Base-by-base conservation (phyloP, 2,888 invertebrate species). In the Athripsodes cinereus region DNA sequence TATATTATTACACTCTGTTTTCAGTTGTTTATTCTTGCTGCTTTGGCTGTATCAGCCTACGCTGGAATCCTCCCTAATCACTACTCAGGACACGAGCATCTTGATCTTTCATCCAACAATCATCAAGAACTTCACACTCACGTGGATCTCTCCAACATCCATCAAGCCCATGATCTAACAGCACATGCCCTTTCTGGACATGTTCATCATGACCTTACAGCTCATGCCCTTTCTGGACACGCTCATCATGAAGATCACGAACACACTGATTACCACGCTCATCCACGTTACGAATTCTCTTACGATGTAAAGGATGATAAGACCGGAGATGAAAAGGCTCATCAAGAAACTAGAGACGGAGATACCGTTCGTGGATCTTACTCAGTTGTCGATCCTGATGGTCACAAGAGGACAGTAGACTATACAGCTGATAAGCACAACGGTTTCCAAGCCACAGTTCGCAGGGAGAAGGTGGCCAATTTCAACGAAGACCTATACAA, bases 341-440 rank as follows among this genome's bases (percentile, higher is more conserved):
- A 63, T 34, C 59, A 61, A 44, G 63, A 63, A 44, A 48, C 54
- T 19, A 57, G 63, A 20, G 61, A 63, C 22, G 63, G 63, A 35
- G 63, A 59, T 47, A 31, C 53, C 5, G 63, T 63, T n/a, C 21
- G 47, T 2, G 63, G 63, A 26, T 58, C 58, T 34, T 63, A 63
- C 53, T 40, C 54, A 10, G 52, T 63, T 2, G 61, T 63, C 1
- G 63, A 63, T 35, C 59, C 63, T 16, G 63, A 61, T 49, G 63
- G 63, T 26, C 63, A 63, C 61, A 63, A 59, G 55, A 54, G 63
- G n/a, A 63, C 56, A 11, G 63, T 63, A 8, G 63, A 63, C 46
- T 63, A 63, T 46, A 59, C 63, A 2, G 63, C 61, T 53, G 63
- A 63, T 52, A 55, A 21, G 11, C 63, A 63, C 22, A 59, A 48